Conservation (phyloP, 2,113 vertebrate species). For the Tretioscincus oriximinensis region DNA sequence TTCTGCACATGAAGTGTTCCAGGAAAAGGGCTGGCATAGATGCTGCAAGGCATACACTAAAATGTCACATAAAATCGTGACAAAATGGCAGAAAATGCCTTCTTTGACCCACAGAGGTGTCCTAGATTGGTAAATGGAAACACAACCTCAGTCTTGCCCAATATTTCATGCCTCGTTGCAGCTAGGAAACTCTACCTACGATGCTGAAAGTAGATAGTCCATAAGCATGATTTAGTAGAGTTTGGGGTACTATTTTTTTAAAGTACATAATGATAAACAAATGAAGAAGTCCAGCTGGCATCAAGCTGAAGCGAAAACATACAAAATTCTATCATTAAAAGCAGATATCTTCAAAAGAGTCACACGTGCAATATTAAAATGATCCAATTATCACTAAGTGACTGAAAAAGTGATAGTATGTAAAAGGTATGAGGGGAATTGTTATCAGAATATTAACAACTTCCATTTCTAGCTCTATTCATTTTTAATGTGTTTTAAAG, state of each 20-base stretch:
- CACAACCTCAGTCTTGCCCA: no score
- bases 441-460: conserved; percentile 27
- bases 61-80: no score
- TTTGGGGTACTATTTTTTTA: not conserved
- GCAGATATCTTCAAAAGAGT: conserved; percentile 22
- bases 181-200: not conserved
- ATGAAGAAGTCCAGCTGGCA: conserved; percentile 36
- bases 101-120: no score
- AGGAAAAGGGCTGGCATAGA: no score
- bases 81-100: no score
- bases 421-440: conserved; percentile 41
- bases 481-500: conserved; percentile 56
- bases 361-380: conserved; percentile 29
- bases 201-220: not conserved
- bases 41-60: no score
- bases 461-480: conserved; percentile 30
- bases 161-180: not conserved
- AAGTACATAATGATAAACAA: conserved; percentile 16
- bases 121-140: no score
- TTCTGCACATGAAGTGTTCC: no score
- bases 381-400: conserved; percentile 54
- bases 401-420: conserved; percentile 35
- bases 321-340: conserved; percentile 23
- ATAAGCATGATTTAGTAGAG: not conserved
- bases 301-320: conserved; percentile 33